phyloP scores from a whole-genome alignment of 1,140 invertebrate species.

The Pectinophora gossypiella region DNA sequence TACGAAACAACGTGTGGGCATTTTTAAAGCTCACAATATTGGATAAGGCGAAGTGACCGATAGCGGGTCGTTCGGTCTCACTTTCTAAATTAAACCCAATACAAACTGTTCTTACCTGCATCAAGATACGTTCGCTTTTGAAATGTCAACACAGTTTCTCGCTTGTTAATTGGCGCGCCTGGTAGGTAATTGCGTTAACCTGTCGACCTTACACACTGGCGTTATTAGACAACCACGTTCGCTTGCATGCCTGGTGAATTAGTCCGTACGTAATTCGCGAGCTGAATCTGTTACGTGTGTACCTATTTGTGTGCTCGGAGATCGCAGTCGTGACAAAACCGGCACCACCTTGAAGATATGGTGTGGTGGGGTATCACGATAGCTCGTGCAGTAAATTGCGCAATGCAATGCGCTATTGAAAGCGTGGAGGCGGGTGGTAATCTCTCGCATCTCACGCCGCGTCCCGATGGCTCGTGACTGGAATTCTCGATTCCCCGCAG shows the following conservation, averaged over 20 bases:
- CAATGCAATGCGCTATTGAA: constrained; percentile 45
- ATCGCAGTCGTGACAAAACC: constrained; percentile 48
- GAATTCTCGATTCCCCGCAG: constrained; percentile 26
- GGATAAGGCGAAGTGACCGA: not conserved
- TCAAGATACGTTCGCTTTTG: constrained; percentile 17
- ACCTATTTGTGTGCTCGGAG: constrained; percentile 4
- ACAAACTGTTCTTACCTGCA: constrained; percentile 11
- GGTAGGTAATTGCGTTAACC: constrained; percentile 15
- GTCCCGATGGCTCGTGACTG: constrained; percentile 41
- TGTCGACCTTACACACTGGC: constrained; percentile 5
- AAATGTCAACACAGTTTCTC: constrained; percentile 21
- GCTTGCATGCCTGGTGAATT: not conserved
- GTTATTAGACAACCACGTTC: not conserved
- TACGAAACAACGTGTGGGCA: not conserved
- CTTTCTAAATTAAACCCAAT: constrained; percentile 25
- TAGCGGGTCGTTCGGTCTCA: constrained; percentile 18
- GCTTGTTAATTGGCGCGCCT: constrained; percentile 9
- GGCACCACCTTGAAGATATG: constrained; percentile 37
- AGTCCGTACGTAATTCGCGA: not conserved
- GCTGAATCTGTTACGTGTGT: constrained; percentile 2
- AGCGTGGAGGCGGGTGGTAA: constrained; percentile 29
- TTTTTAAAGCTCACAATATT: not conserved
- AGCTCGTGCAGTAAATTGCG: constrained; percentile 53
- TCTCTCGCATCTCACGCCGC: constrained; percentile 50
- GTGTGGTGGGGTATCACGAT: constrained; percentile 44